A percentile compares a stretch with the other conserved stretches of the same genome.
Conservation (phyloP, 1,140 invertebrate species). For the Coelopa frigida region DNA sequence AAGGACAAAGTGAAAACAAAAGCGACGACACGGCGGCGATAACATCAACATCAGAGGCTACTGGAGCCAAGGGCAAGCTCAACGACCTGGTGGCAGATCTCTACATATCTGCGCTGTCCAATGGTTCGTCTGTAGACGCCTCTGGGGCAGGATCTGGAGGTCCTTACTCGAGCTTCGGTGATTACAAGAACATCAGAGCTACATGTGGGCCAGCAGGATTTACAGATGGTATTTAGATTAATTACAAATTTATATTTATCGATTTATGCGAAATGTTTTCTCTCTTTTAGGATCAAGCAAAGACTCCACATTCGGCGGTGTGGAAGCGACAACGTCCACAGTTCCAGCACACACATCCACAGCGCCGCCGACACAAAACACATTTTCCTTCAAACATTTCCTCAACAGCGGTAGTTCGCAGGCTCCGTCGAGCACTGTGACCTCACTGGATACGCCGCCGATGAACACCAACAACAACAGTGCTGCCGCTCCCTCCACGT, state of each 20-base stretch:
- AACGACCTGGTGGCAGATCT: slow-evolving; percentile 37
- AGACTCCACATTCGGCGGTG: no score
- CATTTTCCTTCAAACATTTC: slow-evolving; percentile 75
- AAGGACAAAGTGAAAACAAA: no score
- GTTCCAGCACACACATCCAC: slow-evolving; percentile 3
- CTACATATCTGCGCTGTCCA: slow-evolving; percentile 14
- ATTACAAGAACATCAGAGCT: slow-evolving; percentile 25
- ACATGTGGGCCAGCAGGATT: not conserved
- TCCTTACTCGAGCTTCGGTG: no score
- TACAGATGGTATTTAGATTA: slow-evolving; percentile 5
- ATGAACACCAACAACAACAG: not conserved
- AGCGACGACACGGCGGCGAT: no score
- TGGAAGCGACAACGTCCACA: no score
- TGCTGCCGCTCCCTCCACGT: slow-evolving; percentile 5
- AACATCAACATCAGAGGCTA: no score
- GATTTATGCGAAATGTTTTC: no score
- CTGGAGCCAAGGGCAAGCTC: no score
- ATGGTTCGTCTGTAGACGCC: not conserved
- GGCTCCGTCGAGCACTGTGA: slow-evolving; percentile 35
- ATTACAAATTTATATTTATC: no score
- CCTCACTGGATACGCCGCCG: slow-evolving; percentile 28
- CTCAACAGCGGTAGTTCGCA: slow-evolving; percentile 43
- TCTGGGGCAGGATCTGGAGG: no score
- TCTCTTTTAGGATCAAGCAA: no score
- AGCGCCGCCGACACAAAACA: slow-evolving; percentile 47